phyloP scores from a whole-genome alignment of 2,113 vertebrate genomes.

The Malurus alboscapulatus region DNA sequence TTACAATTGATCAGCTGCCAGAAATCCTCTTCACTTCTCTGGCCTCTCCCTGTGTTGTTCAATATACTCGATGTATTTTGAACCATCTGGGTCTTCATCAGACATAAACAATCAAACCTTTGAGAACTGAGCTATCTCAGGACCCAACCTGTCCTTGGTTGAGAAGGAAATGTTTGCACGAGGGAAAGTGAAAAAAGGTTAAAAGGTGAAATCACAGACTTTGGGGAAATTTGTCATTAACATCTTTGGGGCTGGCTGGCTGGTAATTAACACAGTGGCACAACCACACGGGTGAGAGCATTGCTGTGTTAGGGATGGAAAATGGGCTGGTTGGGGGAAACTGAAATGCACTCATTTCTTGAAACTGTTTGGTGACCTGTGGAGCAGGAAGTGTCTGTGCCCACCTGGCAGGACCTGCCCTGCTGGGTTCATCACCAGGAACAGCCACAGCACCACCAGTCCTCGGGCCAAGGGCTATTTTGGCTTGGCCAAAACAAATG shows the following conservation, averaged over 20 bases:
- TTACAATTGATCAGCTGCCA: not conserved
- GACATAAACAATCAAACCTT: not conserved
- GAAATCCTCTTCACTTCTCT: not conserved
- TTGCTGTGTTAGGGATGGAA: not conserved
- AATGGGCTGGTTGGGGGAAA: not conserved
- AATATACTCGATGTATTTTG: not conserved
- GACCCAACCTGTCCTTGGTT: not conserved
- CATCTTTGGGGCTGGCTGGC: not conserved
- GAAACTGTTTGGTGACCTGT: accelerated
- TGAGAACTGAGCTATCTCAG: not conserved
- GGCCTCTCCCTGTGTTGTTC: not conserved
- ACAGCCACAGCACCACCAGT: not conserved
- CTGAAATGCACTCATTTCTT: not conserved
- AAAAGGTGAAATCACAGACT: not conserved
- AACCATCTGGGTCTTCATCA: not conserved
- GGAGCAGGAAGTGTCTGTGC: accelerated
- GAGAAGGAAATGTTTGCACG: not conserved
- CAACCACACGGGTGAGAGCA: accelerated
- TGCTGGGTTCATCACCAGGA: not conserved
- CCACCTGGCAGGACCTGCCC: not conserved
- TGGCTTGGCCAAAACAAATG: conserved; percentile 54
- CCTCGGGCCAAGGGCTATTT: not conserved
- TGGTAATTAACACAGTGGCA: not conserved
- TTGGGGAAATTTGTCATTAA: not conserved
- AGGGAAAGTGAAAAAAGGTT: not conserved